phyloP scores from a whole-genome alignment of 2,113 vertebrate genomes.

The Corvus hawaiiensis region DNA sequence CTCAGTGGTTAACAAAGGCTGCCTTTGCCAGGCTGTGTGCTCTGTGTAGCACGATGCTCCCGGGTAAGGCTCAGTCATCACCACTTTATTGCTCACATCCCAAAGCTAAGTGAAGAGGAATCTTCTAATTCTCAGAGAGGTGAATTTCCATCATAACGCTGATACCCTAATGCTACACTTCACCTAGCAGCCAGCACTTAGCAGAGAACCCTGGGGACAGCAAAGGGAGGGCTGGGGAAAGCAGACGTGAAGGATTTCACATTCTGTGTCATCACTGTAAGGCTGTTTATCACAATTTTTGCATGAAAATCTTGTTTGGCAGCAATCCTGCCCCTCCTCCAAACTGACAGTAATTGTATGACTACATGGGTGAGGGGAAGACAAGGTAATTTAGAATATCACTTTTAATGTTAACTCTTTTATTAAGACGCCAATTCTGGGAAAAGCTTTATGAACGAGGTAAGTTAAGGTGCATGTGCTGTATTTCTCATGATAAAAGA shows the following conservation, averaged over 20 bases:
- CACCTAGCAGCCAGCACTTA: background rate
- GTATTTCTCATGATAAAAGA: background rate
- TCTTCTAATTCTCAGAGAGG: background rate
- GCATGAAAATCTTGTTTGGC: background rate
- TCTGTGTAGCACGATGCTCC: fast-evolving
- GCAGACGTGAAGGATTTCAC: background rate
- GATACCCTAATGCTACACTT: background rate
- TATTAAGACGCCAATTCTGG: background rate
- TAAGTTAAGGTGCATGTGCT: background rate
- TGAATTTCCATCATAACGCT: background rate
- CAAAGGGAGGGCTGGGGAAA: background rate
- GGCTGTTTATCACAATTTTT: background rate
- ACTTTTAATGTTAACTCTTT: background rate
- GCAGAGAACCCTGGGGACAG: background rate
- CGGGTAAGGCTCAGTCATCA: background rate
- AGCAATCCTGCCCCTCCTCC: background rate
- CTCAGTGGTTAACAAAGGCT: background rate
- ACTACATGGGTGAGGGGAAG: background rate
- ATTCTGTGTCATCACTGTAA: background rate
- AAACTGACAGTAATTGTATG: background rate
- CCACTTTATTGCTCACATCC: background rate
- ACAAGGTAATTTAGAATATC: background rate
- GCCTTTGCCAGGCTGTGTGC: background rate
- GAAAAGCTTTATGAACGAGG: background rate
- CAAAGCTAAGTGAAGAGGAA: background rate